Evolutionary conservation across 2,888 invertebrate genomes (phyloP).

Genomic region (Lycia hirtaria): DNA sequence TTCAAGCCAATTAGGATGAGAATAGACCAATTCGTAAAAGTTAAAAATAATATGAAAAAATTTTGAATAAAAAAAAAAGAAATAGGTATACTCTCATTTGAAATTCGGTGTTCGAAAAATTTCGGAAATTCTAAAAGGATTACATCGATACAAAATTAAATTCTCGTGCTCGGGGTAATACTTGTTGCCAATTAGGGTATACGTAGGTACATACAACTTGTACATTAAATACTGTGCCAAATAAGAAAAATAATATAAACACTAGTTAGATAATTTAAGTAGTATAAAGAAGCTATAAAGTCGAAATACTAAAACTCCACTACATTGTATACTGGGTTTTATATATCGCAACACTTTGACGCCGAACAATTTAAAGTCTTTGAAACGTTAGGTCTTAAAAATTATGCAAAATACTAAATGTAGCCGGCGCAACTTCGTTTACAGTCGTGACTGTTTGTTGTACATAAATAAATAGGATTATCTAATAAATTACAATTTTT

Average conservation of each 20-base stretch:
- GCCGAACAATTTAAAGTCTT: too few relatives aligned
- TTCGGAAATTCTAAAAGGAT: conserved; percentile 15
- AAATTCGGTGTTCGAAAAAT: conserved; percentile 33
- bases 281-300: not conserved
- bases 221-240: conserved; percentile 28
- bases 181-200: conserved; percentile 31
- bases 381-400: too few relatives aligned
- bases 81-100: conserved; percentile 38
- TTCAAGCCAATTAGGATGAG: conserved; percentile 83
- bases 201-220: conserved; percentile 6
- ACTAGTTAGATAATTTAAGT: not conserved
- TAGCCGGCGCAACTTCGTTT: too few relatives aligned
- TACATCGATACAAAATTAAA: conserved; percentile 8
- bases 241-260: conserved; percentile 4
- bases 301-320: too few relatives aligned
- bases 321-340: too few relatives aligned
- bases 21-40: conserved; percentile 49
- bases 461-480: too few relatives aligned
- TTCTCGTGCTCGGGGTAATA: conserved; percentile 25
- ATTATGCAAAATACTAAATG: too few relatives aligned
- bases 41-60: not conserved
- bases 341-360: too few relatives aligned
- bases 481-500: too few relatives aligned
- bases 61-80: not conserved
- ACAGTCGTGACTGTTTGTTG: too few relatives aligned